Percentiles rank a stretch among this genome's conserved stretches.
Conservation (phyloP, 1,140 invertebrate genomes). For the Pogonus chalceus region DNA sequence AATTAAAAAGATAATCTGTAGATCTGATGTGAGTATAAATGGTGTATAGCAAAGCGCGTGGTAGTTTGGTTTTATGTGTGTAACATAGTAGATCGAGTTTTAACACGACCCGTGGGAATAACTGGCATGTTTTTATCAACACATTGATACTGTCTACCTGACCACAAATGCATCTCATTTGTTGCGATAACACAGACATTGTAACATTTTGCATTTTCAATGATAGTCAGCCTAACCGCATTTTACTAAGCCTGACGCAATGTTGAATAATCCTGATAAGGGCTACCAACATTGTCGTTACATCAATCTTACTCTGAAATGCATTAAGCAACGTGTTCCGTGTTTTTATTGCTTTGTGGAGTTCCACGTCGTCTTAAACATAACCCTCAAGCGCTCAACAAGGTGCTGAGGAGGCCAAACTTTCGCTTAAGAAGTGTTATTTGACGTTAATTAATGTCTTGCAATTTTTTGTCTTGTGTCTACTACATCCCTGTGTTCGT, state of each 20-base stretch:
- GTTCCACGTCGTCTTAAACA: neutral
- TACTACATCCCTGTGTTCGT: too few species aligned
- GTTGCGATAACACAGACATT: neutral
- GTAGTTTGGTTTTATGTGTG: neutral
- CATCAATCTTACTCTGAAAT: constrained; percentile 6
- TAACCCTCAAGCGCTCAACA: neutral
- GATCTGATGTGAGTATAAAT: neutral
- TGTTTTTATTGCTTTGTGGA: neutral
- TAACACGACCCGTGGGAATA: neutral
- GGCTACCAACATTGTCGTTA: neutral
- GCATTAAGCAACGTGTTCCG: neutral
- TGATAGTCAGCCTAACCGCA: neutral
- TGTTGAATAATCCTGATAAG: neutral
- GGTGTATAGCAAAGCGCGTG: neutral
- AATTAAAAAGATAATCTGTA: too few species aligned
- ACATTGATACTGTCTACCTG: neutral
- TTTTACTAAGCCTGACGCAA: neutral
- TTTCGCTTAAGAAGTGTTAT: neutral
- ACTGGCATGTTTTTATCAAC: neutral
- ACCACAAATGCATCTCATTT: constrained; percentile 4
- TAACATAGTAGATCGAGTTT: neutral
- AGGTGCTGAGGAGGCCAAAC: neutral
- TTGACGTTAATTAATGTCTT: neutral
- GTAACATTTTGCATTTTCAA: neutral
- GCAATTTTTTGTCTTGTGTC: neutral